Base-by-base conservation (phyloP, 2,113 vertebrate genomes). In the Danionella cerebrum region DNA sequence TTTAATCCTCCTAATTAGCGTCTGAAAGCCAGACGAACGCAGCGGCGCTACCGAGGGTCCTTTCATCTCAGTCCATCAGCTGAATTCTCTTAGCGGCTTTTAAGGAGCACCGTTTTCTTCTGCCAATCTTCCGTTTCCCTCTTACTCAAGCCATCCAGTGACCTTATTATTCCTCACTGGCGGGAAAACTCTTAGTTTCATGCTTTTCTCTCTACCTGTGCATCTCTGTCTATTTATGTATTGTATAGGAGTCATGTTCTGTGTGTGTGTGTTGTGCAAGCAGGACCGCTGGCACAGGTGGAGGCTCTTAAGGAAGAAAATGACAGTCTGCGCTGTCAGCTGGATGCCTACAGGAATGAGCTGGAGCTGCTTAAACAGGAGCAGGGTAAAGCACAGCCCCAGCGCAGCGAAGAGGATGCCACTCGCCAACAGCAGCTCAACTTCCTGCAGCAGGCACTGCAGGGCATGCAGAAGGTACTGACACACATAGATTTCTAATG, bases 281-380 rank as follows among this genome's bases (percentile, higher is more conserved):
- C 77, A 91, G 89, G 72, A 8, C 89, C 87, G 68, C 81, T 91
- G 19, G 88, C 90, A 0, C 94, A 96, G 86, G 83, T 88, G 47
- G 94, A 96, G 75, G 90, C 92, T 14, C 83, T 98, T 63, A 95
- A 95, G 77, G 94, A 95, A 77, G 94, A 97, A 84, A 98, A 97
- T 1, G 93, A 97, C 85, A 96, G 94, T 45, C 87, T 98, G 75
- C 93, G 94, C 79, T 97, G 95, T 84, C 95, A 98, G 86, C 87
- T 97, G 39, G 94, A 97, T 0, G 95, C 93, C 51, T 98, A 96
- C 70, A 88, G 95, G 67, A 97, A 97, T 6, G 95, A 98, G 77
- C 91, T 96, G 77, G 95, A 97, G 74, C 89, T 98, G 74, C 89
- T 97, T 25, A 96, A 93, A 75, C 93, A 95, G 86, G 95, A 98